phyloP scores from a whole-genome alignment of 2,113 vertebrate genomes.

The Tyto alba region DNA sequence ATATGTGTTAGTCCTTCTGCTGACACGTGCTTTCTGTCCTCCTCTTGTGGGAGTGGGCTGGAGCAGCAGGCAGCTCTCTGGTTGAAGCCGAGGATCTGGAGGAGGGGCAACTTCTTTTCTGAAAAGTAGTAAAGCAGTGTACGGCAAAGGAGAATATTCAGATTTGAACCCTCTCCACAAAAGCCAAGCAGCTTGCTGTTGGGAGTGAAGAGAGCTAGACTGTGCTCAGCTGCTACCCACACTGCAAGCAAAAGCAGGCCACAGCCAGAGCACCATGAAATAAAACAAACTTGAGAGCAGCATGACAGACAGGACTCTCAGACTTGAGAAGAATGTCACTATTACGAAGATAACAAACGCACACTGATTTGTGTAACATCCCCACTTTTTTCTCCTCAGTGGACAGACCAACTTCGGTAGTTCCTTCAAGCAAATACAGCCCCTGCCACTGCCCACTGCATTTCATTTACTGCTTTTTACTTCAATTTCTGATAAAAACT shows the following conservation, averaged over 20 bases:
- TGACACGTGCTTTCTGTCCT: constrained; percentile 81
- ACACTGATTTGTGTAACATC: neutral
- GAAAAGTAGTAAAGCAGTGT: neutral
- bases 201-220: neutral
- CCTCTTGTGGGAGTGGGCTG: constrained; percentile 84
- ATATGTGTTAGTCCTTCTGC: constrained; percentile 88
- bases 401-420: neutral
- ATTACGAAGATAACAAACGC: neutral
- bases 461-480: neutral
- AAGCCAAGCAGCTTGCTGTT: neutral
- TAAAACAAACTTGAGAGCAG: neutral
- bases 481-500: neutral
- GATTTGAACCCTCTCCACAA: neutral
- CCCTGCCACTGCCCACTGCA: neutral
- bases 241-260: neutral
- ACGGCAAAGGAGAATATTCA: neutral
- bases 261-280: neutral
- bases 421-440: neutral
- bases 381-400: neutral
- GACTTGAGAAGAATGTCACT: neutral
- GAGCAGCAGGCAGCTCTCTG: constrained; percentile 91
- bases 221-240: neutral
- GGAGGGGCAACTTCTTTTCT: constrained; percentile 67
- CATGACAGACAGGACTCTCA: accelerated
- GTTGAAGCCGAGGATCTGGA: constrained; percentile 85